Evolutionary conservation across 2,888 invertebrate species (phyloP), one percentile per base, ranked within the genome.

Genomic region (Griposia aprilina): DNA sequence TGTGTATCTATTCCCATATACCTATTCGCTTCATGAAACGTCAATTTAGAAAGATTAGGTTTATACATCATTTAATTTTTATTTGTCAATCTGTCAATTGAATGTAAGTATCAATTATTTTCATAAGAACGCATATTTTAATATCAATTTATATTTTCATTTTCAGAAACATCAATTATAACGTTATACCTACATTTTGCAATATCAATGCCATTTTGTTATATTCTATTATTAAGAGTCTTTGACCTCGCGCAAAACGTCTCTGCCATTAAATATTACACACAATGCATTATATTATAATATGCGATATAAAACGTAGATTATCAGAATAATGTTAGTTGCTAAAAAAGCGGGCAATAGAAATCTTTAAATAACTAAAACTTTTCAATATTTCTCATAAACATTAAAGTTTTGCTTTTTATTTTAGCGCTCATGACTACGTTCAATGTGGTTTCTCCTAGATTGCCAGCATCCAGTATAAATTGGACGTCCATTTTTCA

Each of bases 341-440:
- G 62, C 45, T 13, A 50, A 48, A 67, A 20, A 66, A 11, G 8
- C 0, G 30, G 15, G 6, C 26, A 59, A 48, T 41, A 66, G 20
- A 81, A 81, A 73, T 70, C n/a, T 20, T 15, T 13, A 50, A 45
- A 63, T 63, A 50, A 57, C 13, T 30, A 26, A 45, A 36, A 55
- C 15, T 20, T 30, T 65, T 30, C n/a, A 13, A 17, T 69, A 0
- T 36, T 10, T 80, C 41, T 48, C 30, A 65, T 70, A 36, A 50
- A 67, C 55, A 30, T 71, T 41, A 68, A 68, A 68, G 82, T 66
- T 26, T 68, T 15, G 13, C 50, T 50, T 82, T 69, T 77, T 63
- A 59, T 59, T 26, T 59, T 13, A 59, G 7, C 13, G 15, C 57
- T 26, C 13, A 26, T 41, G 41, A 41, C 41, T 26, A n/a, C 13